Evolutionary conservation across 2,797 vertebrate genomes (phyloP), one percentile per base, ranked within the genome.

Genomic region (Myotis myotis): DNA sequence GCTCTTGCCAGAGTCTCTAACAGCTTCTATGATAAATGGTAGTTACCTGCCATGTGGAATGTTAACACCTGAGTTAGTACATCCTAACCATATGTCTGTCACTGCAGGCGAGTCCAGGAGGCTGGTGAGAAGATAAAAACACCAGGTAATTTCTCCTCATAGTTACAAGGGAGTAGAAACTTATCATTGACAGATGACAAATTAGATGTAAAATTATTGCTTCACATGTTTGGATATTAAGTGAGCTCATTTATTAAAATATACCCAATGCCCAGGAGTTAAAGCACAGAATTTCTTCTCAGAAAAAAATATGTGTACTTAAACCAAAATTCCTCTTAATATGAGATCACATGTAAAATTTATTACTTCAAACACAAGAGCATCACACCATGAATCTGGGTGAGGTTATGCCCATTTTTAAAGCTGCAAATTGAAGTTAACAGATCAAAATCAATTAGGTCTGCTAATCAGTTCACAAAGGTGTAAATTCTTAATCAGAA

Each of bases 391-490:
- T 96, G 93, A 96, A 93, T 74, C 75, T 15, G 0, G 8, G 41
- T 87, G 15, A 82, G 88, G 28, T 88, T 96, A 89, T 33, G 64
- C 51, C 75, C 3, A 92, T 97, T 66, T 95, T 93, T 57, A 95
- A 97, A 97, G 19, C 57, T 96, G 57, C 66, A 95, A 97, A 97
- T 92, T 96, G 28, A 96, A 97, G 88, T 97, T 97, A 97, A 97
- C 87, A 93, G 79, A 96, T 93, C 68, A 96, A 96, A 97, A 96
- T 97, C 94, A 96, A 78, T 96, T 91, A 97, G 41, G 76, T 95
- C 93, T 91, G 49, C 80, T 97, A 95, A 92, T 96, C 79, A 96
- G 51, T 84, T 97, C 36, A 30, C 47, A 96, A 96, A 97, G 84
- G 83, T 88, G 80, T 93, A 97, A 92, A 97, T 97, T 97, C 74